phyloP scores from a whole-genome alignment of 2,113 vertebrate genomes.

The Apodemus sylvaticus region DNA sequence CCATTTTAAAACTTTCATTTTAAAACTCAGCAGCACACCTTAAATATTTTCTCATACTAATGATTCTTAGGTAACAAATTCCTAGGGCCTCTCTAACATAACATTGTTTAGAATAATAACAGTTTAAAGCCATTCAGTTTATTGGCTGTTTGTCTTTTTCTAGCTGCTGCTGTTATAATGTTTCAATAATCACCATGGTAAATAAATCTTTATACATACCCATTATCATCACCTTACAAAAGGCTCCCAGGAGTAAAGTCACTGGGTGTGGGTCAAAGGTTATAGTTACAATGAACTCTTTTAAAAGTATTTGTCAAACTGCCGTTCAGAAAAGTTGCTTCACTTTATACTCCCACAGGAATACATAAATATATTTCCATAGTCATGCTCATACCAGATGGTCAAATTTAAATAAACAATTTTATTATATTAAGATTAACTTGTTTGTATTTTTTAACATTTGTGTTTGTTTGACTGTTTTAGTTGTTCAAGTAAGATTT shows the following conservation, averaged over 20 bases:
- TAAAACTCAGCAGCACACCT: background rate
- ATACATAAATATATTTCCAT: background rate
- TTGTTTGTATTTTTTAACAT: background rate
- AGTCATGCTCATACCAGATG: conserved; percentile 11
- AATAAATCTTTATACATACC: background rate
- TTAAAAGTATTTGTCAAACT: conserved; percentile 57
- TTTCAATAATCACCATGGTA: conserved; percentile 12
- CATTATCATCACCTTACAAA: conserved; percentile 40
- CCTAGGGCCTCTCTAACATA: background rate
- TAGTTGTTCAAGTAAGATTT: conserved; percentile 34
- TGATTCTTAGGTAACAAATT: conserved; percentile 14
- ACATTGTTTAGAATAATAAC: background rate
- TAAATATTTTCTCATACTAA: conserved; percentile 25
- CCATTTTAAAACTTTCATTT: background rate
- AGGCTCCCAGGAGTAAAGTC: conserved; percentile 43
- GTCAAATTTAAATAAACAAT: conserved; percentile 30
- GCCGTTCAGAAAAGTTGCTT: conserved; percentile 40
- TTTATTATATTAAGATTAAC: background rate
- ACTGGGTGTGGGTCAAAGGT: background rate
- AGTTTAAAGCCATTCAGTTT: background rate
- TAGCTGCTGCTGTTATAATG: conserved; percentile 4
- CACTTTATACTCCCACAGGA: conserved; percentile 9
- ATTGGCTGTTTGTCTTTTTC: background rate
- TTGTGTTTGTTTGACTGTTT: conserved; percentile 26
- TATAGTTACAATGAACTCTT: conserved; percentile 14